These are phyloP conservation scores for Byasa hedistus DNA, from an alignment of 2,888 invertebrate species.

Conservation along the genomic window DNA sequence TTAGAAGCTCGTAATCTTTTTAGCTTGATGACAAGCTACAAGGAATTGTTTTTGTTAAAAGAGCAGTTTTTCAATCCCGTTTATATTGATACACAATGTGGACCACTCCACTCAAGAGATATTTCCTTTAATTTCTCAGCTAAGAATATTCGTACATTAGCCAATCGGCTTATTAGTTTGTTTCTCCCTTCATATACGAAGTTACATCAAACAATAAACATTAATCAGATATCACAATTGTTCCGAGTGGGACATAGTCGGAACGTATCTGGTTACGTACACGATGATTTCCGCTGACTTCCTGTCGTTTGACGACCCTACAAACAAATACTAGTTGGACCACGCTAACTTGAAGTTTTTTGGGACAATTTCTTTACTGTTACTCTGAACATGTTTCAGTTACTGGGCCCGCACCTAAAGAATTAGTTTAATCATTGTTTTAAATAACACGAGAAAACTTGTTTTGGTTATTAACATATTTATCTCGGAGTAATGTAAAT, in stretches of 20 bases:
- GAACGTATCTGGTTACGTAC: constrained; percentile 48
- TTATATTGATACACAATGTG: no score
- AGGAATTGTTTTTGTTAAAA: no score
- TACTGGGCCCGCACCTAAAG: no score
- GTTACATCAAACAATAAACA: constrained; percentile 17
- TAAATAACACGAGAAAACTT: no score
- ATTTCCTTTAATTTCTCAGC: neutral
- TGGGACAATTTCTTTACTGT: neutral
- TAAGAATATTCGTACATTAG: neutral
- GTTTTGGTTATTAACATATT: no score
- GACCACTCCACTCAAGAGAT: neutral
- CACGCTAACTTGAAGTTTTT: neutral
- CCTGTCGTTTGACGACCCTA: constrained; percentile 38
- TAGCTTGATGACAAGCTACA: no score
- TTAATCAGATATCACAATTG: constrained; percentile 27
- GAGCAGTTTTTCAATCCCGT: no score
- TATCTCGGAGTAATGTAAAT: no score
- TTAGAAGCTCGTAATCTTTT: no score
- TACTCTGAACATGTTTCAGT: neutral
- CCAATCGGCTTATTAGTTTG: neutral
- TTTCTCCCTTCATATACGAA: neutral
- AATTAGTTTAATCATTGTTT: no score
- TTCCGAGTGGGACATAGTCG: constrained; percentile 30
- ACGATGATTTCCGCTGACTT: constrained; percentile 50
- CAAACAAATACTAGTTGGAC: constrained; percentile 24